Evolutionary conservation across 2,797 vertebrate species (phyloP).

Genomic region (Acrossocheilus fasciatus): DNA sequence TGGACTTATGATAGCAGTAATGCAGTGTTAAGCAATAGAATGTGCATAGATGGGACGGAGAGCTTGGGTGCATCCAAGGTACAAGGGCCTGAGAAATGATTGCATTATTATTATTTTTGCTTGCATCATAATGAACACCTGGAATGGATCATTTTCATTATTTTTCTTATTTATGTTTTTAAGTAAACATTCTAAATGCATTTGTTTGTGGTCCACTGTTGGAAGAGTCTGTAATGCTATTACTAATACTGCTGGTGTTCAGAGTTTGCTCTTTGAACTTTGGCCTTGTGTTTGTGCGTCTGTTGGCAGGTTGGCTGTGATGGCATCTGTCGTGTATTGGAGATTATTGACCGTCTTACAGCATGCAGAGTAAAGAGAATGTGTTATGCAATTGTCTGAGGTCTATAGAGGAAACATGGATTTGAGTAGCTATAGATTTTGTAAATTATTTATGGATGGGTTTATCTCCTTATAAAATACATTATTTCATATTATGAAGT

Average conservation of each 20-base stretch:
- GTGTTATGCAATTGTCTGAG: background rate
- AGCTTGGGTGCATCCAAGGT: background rate
- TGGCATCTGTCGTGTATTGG: conserved; percentile 4
- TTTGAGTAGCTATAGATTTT: background rate
- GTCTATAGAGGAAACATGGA: background rate
- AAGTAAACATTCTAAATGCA: background rate
- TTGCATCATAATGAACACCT: background rate
- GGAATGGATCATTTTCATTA: background rate
- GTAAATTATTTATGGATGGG: background rate
- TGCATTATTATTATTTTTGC: background rate
- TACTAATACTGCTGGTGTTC: background rate
- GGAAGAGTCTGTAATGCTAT: conserved; percentile 7
- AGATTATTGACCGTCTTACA: conserved; percentile 34
- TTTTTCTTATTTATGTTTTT: background rate
- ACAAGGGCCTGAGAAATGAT: background rate
- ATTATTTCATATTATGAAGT: background rate
- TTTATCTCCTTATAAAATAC: background rate
- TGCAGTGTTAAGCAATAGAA: conserved; percentile 7
- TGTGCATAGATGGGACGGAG: background rate
- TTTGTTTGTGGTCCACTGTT: background rate
- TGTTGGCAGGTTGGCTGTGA: conserved; percentile 2
- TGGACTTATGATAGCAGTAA: background rate
- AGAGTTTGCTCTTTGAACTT: conserved; percentile 34
- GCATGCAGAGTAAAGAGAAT: background rate
- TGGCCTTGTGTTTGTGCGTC: background rate